Base-by-base conservation (phyloP, 2,888 invertebrate species). In the Trisateles emortualis region DNA sequence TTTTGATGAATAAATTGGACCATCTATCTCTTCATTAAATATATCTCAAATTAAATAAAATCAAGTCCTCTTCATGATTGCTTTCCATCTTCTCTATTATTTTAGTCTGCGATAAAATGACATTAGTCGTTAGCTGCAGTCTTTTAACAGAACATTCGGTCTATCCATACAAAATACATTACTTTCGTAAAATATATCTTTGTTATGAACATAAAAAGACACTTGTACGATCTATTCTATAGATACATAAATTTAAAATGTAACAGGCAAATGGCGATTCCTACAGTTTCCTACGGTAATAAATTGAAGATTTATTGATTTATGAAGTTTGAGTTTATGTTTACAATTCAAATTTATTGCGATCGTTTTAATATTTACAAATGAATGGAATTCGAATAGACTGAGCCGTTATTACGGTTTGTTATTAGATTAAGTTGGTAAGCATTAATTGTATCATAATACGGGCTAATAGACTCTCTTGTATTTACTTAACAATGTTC, bases 351-450 rank as follows among this genome's bases (percentile, higher is more conserved):
- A 5, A 22, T 43, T 43, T 24, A 40, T 49, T 33, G 19, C 0
- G 9, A 55, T 52, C 19, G 9, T 32, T 46, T 13, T 41, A 40
- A 32, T 36, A 46, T 17, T 44, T 33, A 43, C 4, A 43, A 62
- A 41, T n/a, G 14, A 19, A 42, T 50, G 19, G 19, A 16, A 32
- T 22, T 3, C 22, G 6, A 30, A 46, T 38, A n/a, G 30, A 22
- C 9, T 40, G n/a, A 3, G 14, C 14, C 8, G 17, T 17, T 46
- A 26, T 36, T 46, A 33, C 14, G 33, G 33, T 14, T 33, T 33
- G 33, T 33, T 33, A 33, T 33, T 33, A 26, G 26, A 1, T 33
- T 6, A 8, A 33, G 14, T 14, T 8, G 14, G 14, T 33, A 9
- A 9, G 6, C 5, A 32, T 4, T 32, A 32, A 32, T 11, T 11